These are phyloP conservation scores for Mobula hypostoma DNA, from an alignment of 2,113 vertebrate genomes.

Conservation along the genomic window DNA sequence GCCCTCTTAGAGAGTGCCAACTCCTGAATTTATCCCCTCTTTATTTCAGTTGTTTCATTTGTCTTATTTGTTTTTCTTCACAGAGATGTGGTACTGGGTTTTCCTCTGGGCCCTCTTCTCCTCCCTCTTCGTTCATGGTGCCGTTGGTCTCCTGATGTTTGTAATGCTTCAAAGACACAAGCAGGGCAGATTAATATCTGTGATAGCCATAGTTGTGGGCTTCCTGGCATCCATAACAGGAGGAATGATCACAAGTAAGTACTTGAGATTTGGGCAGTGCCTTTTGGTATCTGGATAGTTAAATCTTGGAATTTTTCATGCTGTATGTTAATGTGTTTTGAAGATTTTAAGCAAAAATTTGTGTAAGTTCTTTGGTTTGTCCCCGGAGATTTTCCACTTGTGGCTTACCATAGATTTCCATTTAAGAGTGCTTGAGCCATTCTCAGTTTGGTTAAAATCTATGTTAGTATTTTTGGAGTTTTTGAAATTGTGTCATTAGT, in stretches of 20 bases:
- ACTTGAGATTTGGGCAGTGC: not conserved
- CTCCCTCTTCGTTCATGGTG: constrained; percentile 87
- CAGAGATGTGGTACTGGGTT: constrained; percentile 99
- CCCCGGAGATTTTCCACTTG: no score
- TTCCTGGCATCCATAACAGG: constrained; percentile 88
- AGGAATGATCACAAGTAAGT: constrained; percentile 95
- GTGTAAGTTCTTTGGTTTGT: no score
- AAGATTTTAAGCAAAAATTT: no score
- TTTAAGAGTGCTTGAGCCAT: no score
- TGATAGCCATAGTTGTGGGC: constrained; percentile 83
- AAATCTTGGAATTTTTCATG: no score
- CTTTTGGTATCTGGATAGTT: not conserved
- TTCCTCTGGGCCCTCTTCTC: constrained; percentile 99
- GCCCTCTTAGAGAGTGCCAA: not conserved
- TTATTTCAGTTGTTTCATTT: constrained; percentile 42
- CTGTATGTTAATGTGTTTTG: not conserved
- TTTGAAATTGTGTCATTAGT: no score
- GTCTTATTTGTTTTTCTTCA: constrained; percentile 44
- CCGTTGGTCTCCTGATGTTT: constrained; percentile 85
- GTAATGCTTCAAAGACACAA: constrained; percentile 91
- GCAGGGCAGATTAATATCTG: constrained; percentile 83
- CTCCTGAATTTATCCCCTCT: not conserved
- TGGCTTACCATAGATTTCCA: no score
- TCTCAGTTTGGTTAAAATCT: no score
- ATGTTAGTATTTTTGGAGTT: no score